These are phyloP conservation scores for Phyllotis vaccarum DNA, from an alignment of 2,797 vertebrate genomes.

Conservation along the genomic window DNA sequence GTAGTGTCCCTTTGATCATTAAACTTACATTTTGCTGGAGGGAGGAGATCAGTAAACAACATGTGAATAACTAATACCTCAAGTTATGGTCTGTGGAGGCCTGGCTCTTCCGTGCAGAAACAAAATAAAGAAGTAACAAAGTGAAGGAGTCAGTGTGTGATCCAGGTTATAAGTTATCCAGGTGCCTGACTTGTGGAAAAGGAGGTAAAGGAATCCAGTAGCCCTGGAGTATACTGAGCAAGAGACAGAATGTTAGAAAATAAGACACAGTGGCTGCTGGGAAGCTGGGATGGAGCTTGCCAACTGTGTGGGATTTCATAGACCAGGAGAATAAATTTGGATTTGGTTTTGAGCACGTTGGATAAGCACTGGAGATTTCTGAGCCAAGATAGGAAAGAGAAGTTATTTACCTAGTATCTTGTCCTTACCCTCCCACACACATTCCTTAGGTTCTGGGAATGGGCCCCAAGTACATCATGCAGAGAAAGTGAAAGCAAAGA, in stretches of 20 bases:
- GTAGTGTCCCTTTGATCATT: background rate
- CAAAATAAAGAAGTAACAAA: background rate
- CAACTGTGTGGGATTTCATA: background rate
- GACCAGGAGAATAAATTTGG: background rate
- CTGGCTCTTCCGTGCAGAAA: background rate
- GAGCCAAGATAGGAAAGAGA: background rate
- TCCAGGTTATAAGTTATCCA: background rate
- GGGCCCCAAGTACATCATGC: background rate
- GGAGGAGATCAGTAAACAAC: background rate
- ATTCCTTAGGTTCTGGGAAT: background rate
- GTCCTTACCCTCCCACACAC: background rate
- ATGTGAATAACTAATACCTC: accelerated
- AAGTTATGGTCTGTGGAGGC: background rate
- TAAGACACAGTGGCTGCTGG: background rate
- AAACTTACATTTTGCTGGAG: background rate
- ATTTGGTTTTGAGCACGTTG: background rate
- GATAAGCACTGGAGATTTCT: background rate
- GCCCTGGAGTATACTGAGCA: background rate
- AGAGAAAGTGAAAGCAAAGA: background rate
- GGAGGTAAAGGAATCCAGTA: background rate
- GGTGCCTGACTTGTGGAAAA: background rate
- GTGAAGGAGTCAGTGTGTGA: background rate
- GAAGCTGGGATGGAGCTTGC: background rate
- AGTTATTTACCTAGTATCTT: background rate
- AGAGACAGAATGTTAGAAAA: background rate